Evolutionary conservation across 2,888 invertebrate genomes (phyloP).

Genomic region (Baronia brevicornis): DNA sequence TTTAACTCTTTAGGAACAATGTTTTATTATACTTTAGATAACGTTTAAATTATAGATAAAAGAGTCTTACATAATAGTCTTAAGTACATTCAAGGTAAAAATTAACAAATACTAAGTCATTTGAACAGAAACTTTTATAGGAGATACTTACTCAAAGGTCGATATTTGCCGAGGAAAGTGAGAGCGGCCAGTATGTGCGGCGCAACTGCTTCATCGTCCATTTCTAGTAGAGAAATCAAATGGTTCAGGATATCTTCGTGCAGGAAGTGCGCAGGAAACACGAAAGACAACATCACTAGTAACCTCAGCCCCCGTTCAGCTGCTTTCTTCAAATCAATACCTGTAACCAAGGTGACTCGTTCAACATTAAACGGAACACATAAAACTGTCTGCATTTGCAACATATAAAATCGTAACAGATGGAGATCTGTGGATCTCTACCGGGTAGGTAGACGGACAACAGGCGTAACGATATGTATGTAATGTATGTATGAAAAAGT

Average conservation of each 20-base stretch:
- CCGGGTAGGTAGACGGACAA: too few species aligned
- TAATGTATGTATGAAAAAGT: too few species aligned
- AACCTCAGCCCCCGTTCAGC: constrained; percentile 93
- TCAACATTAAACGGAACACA: too few species aligned
- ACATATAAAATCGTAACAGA: neutral
- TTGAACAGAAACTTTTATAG: neutral
- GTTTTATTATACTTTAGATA: too few species aligned
- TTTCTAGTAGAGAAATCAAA: constrained; percentile 83
- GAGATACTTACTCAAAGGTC: constrained; percentile 80
- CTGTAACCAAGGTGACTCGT: constrained; percentile 57
- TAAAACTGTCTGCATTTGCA: neutral
- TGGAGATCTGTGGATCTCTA: too few species aligned
- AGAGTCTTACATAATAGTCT: too few species aligned
- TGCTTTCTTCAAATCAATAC: constrained; percentile 86
- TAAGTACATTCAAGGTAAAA: constrained; percentile 1
- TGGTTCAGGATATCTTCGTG: constrained; percentile 88
- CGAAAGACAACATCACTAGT: constrained; percentile 91
- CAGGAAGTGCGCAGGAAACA: constrained; percentile 95
- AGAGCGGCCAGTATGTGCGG: constrained; percentile 88
- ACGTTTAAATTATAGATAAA: too few species aligned
- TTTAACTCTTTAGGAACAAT: too few species aligned
- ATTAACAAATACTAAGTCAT: neutral
- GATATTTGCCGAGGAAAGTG: constrained; percentile 91
- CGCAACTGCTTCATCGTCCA: constrained; percentile 87
- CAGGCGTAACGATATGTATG: too few species aligned